phyloP scores from a whole-genome alignment of 2,888 invertebrate genomes.

The Limnephilus rhombicus region DNA sequence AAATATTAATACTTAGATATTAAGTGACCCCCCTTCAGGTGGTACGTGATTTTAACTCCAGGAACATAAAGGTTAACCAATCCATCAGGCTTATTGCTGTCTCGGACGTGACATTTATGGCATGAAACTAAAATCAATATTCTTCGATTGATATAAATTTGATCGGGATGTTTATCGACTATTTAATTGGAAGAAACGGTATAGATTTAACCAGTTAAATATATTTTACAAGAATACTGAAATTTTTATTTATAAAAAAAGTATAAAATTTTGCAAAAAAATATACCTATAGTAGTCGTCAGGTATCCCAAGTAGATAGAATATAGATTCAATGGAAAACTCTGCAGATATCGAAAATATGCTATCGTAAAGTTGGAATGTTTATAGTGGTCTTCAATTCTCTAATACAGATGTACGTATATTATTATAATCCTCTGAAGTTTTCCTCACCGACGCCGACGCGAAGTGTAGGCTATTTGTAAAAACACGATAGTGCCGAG shows the following conservation, averaged over 20 bases:
- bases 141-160: neutral
- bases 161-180: neutral
- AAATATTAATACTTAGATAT: too few relatives aligned
- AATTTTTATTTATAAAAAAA: too few relatives aligned
- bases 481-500: conserved; percentile 22
- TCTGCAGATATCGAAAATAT: too few relatives aligned
- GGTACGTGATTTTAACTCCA: too few relatives aligned
- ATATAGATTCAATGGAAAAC: too few relatives aligned
- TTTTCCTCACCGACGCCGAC: neutral
- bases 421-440: neutral
- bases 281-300: too few relatives aligned
- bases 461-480: conserved; percentile 20
- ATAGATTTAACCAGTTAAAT: too few relatives aligned
- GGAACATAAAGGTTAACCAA: neutral
- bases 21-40: too few relatives aligned
- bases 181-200: neutral
- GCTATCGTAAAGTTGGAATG: neutral
- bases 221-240: too few relatives aligned
- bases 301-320: too few relatives aligned
- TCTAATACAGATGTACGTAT: neutral
- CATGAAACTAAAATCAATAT: too few relatives aligned
- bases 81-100: neutral
- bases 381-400: neutral
- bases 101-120: neutral
- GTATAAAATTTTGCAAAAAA: too few relatives aligned